Base-by-base conservation (phyloP, 2,113 vertebrate species). In the Cryptotis parvus region DNA sequence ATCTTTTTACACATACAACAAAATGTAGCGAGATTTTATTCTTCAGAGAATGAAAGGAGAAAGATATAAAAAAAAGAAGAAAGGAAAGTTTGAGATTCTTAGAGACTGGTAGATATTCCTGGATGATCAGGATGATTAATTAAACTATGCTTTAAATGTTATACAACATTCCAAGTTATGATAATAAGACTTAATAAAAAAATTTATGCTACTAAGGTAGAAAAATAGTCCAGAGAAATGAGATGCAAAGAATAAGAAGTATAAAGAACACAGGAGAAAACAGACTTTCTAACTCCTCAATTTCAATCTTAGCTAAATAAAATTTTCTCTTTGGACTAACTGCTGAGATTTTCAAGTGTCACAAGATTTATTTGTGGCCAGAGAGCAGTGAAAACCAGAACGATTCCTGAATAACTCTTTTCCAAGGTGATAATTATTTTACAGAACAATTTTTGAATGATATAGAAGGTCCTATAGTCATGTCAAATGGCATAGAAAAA, bases 401-500 rank as follows among this genome's bases (percentile, higher is more conserved):
- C 68, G 89, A 88, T 86, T 85, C 22, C 39, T 85, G 35, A 84
- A 68, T 88, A 78, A 41, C 3, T 84, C 90, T 49, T 75, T 69
- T 61, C 69, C 33, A 92, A 20, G 91, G 49, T 43, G 9, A 43
- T 76, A 66, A 84, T 76, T 91, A 91, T 16, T 75, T 82, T 69
- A 78, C 86, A 89, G 22, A 79, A 20, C 73, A 84, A 68, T 69
- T 77, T 14, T 93, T 91, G 79, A 27, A 78, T 66, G 35, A 39
- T 52, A 12, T 76, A 6, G 6, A 87, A 93, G 4, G 27, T 33
- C 9, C 9, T 73, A 31, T 2, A 9, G 20, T 90, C 39, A 89
- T 83, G 37, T 33, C 82, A 91, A 92, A 68, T 93, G 76, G 84
- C 55, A 27, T 41, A 88, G 11, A 84, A 41, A 91, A 92, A 80